Evolutionary conservation across 2,797 vertebrate species (phyloP), one percentile per base, ranked within the genome.

Genomic region (Xenopus petersii): DNA sequence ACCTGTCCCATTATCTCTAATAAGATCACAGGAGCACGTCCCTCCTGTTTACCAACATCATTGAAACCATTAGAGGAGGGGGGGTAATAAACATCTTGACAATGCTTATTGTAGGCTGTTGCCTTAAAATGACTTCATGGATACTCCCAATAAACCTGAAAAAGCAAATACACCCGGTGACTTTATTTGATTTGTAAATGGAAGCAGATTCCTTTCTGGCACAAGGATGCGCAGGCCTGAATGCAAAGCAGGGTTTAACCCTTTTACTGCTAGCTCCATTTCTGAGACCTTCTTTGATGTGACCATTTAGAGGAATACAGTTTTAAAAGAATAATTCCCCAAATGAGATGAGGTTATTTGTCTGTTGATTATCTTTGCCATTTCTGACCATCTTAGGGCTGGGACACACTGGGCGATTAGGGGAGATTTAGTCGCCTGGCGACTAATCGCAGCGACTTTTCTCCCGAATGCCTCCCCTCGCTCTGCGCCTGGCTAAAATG

Each of bases 31-130:
- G 79, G 79, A 86, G 86, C 81, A 70, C 65, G 75, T 84, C 79
- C 79, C 73, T 80, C 84, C 49, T 91, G 82, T 91, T 90, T 92
- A 86, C 88, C 85, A 89, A 90, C 81, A 88, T 81, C 81, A 89
- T 81, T 84, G 82, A 77, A 73, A 80, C 83, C 84, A 83, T 84
- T 80, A 56, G 15, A 56, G 54, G 82, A 77, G 77, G 82, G 80
- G 60, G 15, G 5, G 75, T 80, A 85, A 83, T 82, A 85, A 82
- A 60, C 21, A 3, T 11, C 17, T 60, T 60, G 1, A 60, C 58
- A 24, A 26, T 42, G 8, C 15, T 9, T 30, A 30, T 30, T 59
- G 56, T 10, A 59, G 9, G 12, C 17, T 24, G n/a, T 59, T 17
- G 5, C 15, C 4, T n/a, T 58, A 6, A 17, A 24, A 11, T 26